Evolutionary conservation across 2,113 vertebrate genomes (phyloP).

Genomic region (Brachyhypopomus gauderio): DNA sequence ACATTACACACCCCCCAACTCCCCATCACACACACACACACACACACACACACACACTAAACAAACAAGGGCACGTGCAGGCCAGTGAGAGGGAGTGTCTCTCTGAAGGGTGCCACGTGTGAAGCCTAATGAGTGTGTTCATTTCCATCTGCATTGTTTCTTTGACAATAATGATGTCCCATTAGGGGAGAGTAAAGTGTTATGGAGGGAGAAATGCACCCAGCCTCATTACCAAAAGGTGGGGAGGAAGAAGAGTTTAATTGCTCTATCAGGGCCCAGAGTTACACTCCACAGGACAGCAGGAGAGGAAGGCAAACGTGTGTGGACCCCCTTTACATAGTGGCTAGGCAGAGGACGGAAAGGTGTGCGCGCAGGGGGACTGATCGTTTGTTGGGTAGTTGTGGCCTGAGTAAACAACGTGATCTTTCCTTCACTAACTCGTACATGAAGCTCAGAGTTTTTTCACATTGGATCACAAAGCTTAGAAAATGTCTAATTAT

Average conservation of each 20-base stretch:
- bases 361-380: background rate
- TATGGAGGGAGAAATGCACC: slow-evolving; percentile 99
- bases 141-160: slow-evolving; percentile 99
- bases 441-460: too few relatives aligned
- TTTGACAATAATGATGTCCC: slow-evolving; percentile 99
- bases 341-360: background rate
- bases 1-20: slow-evolving; percentile 53
- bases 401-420: too few relatives aligned
- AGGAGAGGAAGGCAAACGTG: slow-evolving; percentile 69
- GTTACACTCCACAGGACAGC: slow-evolving; percentile 99
- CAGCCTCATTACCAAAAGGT: slow-evolving; percentile 99
- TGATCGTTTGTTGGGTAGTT: too few relatives aligned
- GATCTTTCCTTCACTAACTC: too few relatives aligned
- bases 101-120: slow-evolving; percentile 85
- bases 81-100: slow-evolving; percentile 70
- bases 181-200: slow-evolving; percentile 99
- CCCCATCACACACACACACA: slow-evolving; percentile 59
- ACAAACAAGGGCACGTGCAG: slow-evolving; percentile 78
- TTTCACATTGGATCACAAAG: too few relatives aligned
- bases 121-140: slow-evolving; percentile 99
- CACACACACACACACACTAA: slow-evolving; percentile 47
- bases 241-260: slow-evolving; percentile 97
- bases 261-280: slow-evolving; percentile 99
- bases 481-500: too few relatives aligned
- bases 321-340: too few relatives aligned